Evolutionary conservation across 1,140 invertebrate species (phyloP).

Genomic region (Drosophila seguyi): DNA sequence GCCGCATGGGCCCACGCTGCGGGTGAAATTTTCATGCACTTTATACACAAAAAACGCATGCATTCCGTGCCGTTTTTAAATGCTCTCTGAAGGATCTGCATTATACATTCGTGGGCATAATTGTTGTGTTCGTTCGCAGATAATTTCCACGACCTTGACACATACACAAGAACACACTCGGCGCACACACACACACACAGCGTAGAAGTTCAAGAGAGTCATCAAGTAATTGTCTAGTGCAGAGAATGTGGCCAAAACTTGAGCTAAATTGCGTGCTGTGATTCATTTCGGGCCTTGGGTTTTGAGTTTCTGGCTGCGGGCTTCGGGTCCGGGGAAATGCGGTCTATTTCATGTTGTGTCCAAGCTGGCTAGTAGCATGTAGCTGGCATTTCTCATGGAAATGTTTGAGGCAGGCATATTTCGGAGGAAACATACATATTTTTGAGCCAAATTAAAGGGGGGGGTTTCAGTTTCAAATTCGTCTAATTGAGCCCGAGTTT

Average conservation of each 20-base stretch:
- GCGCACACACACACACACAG: conserved; percentile 3
- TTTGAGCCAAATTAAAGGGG: conserved; percentile 16
- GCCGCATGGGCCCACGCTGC: conserved; percentile 28
- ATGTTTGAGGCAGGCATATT: conserved; percentile 12
- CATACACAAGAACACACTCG: conserved; percentile 1
- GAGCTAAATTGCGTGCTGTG: conserved; percentile 44
- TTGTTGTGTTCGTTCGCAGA: conserved; percentile 42
- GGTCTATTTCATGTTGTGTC: conserved; percentile 34
- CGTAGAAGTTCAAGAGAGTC: conserved; percentile 47
- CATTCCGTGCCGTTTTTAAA: conserved; percentile 8
- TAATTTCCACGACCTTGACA: conserved; percentile 55
- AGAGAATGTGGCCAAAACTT: conserved; percentile 42
- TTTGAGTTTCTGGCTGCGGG: conserved; percentile 5
- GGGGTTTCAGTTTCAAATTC: conserved; percentile 2
- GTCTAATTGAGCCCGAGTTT: conserved; percentile 13
- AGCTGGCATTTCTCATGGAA: conserved; percentile 34
- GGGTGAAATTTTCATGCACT: conserved; percentile 13
- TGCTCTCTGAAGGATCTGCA: conserved; percentile 41
- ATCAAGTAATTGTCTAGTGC: conserved; percentile 53
- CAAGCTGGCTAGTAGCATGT: neutral
- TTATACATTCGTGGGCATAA: conserved; percentile 44
- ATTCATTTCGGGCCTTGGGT: conserved; percentile 35
- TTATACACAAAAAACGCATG: neutral
- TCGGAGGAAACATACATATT: conserved; percentile 7
- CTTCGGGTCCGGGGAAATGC: conserved; percentile 22